Percentiles rank a stretch among this genome's conserved stretches.
Conservation (phyloP, 1,140 invertebrate genomes). For the Eubasilissa regina region DNA sequence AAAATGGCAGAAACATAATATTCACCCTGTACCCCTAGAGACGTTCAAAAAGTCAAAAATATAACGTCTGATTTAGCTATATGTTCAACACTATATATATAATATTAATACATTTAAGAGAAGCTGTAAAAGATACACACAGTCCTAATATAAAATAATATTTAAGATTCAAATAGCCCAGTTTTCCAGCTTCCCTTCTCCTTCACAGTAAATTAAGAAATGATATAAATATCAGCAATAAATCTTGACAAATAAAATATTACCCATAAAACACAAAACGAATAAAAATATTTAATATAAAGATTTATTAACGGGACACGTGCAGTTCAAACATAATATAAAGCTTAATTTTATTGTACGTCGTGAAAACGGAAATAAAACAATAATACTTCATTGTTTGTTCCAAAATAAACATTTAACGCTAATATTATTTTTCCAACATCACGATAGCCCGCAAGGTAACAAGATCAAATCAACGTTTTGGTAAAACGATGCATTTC, state of each 20-base stretch:
- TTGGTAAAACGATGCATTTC: slow-evolving; percentile 9
- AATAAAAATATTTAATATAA: neutral
- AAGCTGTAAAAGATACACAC: too few species aligned
- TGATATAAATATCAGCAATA: neutral
- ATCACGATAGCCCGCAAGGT: neutral
- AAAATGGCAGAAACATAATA: too few species aligned
- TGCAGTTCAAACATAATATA: neutral
- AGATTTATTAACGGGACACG: neutral
- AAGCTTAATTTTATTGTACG: neutral
- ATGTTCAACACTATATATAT: too few species aligned
- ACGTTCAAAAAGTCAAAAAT: too few species aligned
- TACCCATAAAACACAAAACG: neutral
- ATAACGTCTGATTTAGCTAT: too few species aligned
- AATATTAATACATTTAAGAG: too few species aligned
- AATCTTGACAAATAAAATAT: neutral
- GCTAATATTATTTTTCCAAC: neutral
- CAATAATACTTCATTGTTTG: neutral
- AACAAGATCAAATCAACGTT: neutral
- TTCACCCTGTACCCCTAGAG: too few species aligned
- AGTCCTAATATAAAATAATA: too few species aligned
- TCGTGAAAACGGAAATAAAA: neutral
- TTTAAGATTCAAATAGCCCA: too few species aligned
- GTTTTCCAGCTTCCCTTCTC: too few species aligned
- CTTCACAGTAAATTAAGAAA: too few species aligned
- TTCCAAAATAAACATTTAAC: neutral